Evolutionary conservation across 2,888 invertebrate genomes (phyloP).

Genomic region (Hedychridium roseum): DNA sequence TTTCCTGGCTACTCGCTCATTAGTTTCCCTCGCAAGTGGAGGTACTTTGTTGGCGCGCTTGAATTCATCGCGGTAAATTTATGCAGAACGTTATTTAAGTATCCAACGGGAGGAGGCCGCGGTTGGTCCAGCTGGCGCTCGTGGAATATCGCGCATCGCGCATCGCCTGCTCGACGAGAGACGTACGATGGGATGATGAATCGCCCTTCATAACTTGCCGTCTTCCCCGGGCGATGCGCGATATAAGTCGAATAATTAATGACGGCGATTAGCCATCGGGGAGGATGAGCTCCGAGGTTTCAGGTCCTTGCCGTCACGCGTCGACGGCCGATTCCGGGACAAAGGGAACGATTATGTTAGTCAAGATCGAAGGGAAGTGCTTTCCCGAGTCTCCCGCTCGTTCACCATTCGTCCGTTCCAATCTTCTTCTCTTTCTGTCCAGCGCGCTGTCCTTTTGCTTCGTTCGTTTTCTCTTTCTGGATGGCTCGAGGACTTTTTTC

Average conservation of each 20-base stretch:
- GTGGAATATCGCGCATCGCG: too few relatives aligned
- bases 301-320: neutral
- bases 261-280: conserved; percentile 32
- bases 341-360: conserved; percentile 14
- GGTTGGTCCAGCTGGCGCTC: too few relatives aligned
- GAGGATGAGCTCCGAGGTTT: conserved; percentile 9
- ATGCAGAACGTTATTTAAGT: too few relatives aligned
- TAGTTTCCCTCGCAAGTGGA: too few relatives aligned
- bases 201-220: conserved; percentile 24
- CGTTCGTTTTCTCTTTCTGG: neutral
- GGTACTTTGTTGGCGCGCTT: too few relatives aligned
- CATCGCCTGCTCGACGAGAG: too few relatives aligned
- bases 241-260: conserved; percentile 41
- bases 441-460: conserved; percentile 1
- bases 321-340: conserved; percentile 10
- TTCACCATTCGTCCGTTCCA: too few relatives aligned
- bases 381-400: too few relatives aligned
- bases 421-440: neutral
- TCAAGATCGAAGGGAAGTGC: conserved; percentile 5
- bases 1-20: too few relatives aligned
- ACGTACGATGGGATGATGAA: conserved; percentile 38
- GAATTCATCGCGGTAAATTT: too few relatives aligned
- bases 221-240: conserved; percentile 24
- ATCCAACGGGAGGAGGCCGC: too few relatives aligned
- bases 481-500: neutral